phyloP scores from a whole-genome alignment of 2,797 vertebrate species.

The Lepidocolaptes lacrymiger region DNA sequence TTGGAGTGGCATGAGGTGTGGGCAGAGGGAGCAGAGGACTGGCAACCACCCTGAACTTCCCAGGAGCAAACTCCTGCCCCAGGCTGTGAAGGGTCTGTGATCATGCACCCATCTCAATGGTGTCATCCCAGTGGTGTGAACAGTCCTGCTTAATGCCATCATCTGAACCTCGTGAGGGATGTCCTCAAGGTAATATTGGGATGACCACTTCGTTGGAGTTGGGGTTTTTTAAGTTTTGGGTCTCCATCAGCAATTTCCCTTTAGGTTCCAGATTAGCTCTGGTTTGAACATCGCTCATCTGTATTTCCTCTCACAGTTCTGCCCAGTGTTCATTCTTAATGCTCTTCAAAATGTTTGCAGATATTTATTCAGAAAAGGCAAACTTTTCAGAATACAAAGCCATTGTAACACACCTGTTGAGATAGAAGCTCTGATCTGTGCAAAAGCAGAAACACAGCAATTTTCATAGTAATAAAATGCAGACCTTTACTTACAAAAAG shows the following conservation, averaged over 20 bases:
- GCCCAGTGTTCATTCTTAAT: neutral
- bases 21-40: no score
- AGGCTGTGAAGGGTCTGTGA: neutral
- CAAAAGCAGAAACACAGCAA: neutral
- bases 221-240: neutral
- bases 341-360: neutral
- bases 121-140: neutral
- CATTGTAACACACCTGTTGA: neutral
- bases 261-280: neutral
- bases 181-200: neutral
- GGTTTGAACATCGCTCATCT: neutral
- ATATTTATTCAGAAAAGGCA: neutral
- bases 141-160: neutral
- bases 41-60: neutral
- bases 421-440: neutral
- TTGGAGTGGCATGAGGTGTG: accelerated
- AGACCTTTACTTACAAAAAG: neutral
- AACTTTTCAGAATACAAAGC: neutral
- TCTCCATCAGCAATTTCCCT: neutral
- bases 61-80: neutral
- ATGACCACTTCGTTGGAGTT: neutral
- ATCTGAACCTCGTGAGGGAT: neutral
- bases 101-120: neutral
- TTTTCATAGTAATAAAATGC: neutral
- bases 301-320: neutral